A percentile compares a stretch with the other conserved stretches of the same genome.
Evolutionary conservation across 2,888 invertebrate species (phyloP).

Genomic region (Alsophila aescularia): DNA sequence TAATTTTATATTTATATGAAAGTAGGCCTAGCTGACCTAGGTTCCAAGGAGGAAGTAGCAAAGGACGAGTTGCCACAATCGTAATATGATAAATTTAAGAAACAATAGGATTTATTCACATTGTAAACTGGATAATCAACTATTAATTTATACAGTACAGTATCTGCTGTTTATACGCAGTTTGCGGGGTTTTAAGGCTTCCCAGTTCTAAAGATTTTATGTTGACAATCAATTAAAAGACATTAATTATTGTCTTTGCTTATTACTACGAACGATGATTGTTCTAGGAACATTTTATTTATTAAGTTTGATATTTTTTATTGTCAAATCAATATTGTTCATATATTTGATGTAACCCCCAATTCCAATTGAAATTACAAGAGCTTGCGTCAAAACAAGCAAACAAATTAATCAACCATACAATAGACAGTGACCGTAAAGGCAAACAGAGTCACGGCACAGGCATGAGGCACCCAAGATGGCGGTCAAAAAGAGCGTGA

Average conservation of each 20-base stretch:
- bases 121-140: slow-evolving; percentile 37
- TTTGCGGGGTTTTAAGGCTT: slow-evolving; percentile 41
- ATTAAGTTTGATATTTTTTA: too few species aligned
- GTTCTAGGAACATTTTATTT: too few species aligned
- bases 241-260: not conserved
- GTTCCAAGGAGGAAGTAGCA: slow-evolving; percentile 22
- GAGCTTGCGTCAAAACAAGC: slow-evolving; percentile 1
- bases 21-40: slow-evolving; percentile 15
- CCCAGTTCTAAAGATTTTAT: slow-evolving; percentile 21
- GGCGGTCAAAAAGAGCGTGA: slow-evolving; percentile 18
- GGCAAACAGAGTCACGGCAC: not conserved
- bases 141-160: slow-evolving; percentile 22
- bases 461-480: slow-evolving; percentile 18
- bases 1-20: slow-evolving; percentile 19
- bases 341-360: not conserved
- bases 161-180: slow-evolving; percentile 25
- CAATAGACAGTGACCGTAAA: slow-evolving; percentile 14
- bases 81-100: slow-evolving; percentile 46
- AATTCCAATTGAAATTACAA: slow-evolving; percentile 3
- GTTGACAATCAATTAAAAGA: not conserved
- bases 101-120: slow-evolving; percentile 45
- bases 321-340: too few species aligned
- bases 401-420: slow-evolving; percentile 18
- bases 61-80: slow-evolving; percentile 35
- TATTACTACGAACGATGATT: not conserved